Evolutionary conservation across 2,113 vertebrate species (phyloP).

Genomic region (Typhlomys cinereus): DNA sequence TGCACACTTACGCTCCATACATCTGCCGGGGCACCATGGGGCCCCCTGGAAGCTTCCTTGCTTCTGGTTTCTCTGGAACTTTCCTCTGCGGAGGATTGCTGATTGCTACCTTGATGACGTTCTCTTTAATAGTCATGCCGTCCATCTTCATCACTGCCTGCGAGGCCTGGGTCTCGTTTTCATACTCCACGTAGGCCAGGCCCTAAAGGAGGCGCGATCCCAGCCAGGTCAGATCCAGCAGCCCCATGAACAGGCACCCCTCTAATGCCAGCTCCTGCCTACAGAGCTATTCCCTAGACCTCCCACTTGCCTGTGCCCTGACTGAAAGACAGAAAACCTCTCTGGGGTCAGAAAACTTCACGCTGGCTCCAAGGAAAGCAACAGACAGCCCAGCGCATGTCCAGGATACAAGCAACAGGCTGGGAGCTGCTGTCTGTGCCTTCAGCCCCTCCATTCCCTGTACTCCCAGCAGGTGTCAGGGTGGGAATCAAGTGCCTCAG

Average conservation of each 20-base stretch:
- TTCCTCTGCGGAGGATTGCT: slow-evolving; percentile 95
- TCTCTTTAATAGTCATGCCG: slow-evolving; percentile 87
- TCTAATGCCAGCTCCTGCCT: accelerated
- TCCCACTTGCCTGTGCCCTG: background rate
- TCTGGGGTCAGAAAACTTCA: background rate
- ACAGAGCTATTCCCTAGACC: background rate
- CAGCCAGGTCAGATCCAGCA: background rate
- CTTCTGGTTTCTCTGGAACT: slow-evolving; percentile 80
- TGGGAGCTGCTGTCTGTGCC: background rate
- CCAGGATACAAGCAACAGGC: background rate
- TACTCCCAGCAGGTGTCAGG: accelerated
- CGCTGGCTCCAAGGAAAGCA: background rate
- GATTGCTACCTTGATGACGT: slow-evolving; percentile 94
- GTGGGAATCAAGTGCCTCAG: background rate
- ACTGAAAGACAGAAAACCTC: background rate
- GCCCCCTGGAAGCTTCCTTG: slow-evolving; percentile 59
- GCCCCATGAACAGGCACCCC: background rate
- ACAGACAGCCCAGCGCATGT: background rate
- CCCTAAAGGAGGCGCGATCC: slow-evolving; percentile 84
- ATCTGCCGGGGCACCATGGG: slow-evolving; percentile 83
- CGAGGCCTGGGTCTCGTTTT: slow-evolving; percentile 92
- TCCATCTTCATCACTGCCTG: slow-evolving; percentile 96
- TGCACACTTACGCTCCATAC: slow-evolving; percentile 91
- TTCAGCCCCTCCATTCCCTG: accelerated
- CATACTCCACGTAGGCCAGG: slow-evolving; percentile 97